Evolutionary conservation across 92 coral and sea anemone genomes (phyloP), one percentile per base, ranked within the genome.

Genomic region (Porites divaricata): DNA sequence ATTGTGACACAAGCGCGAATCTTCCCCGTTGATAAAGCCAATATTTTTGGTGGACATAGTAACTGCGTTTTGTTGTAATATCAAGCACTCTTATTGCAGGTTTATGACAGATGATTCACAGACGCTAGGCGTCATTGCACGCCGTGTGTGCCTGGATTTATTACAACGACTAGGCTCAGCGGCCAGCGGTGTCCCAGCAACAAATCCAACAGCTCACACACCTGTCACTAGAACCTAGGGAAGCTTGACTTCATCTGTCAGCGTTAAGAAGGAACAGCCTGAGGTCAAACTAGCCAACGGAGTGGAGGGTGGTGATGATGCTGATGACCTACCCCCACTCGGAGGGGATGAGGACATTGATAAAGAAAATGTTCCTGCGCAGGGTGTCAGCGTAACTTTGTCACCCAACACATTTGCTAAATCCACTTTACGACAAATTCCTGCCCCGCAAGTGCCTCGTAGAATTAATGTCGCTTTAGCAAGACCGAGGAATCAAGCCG

Each of bases 151-250:
- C 68, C 69, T 78, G 58, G 98, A 95, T 83, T 89, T 95, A 68
- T 86, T 88, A 6, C 95, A 95, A 84, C 85, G 98, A 8, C 81
- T 95, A 66, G 98, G 98, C 15, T 86, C 95, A 90, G 91, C 98
- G 56, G 86, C 93, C 22, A 76, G 81, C 85, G 65, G 87, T 71
- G 26, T 81, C 57, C 78, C 85, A 49, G 74, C 64, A 66, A 77
- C 86, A 11, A 78, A 20, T 67, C n/a, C 78, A 2, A 70, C 13
- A 63, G n/a, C 53, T 26, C 51, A 67, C 63, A 22, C 86, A 9
- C 70, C 77, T 22, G 86, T 24, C 17, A 65, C 57, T 84, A 78
- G 79, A 19, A 89, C 86, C 77, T 57, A 75, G 67, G 85, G 26
- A 23, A 35, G 56, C 72, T 79, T 58, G 26, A 69, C 65, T 78